Evolutionary conservation across 2,888 invertebrate genomes (phyloP).

Genomic region (Torymus tubicola): DNA sequence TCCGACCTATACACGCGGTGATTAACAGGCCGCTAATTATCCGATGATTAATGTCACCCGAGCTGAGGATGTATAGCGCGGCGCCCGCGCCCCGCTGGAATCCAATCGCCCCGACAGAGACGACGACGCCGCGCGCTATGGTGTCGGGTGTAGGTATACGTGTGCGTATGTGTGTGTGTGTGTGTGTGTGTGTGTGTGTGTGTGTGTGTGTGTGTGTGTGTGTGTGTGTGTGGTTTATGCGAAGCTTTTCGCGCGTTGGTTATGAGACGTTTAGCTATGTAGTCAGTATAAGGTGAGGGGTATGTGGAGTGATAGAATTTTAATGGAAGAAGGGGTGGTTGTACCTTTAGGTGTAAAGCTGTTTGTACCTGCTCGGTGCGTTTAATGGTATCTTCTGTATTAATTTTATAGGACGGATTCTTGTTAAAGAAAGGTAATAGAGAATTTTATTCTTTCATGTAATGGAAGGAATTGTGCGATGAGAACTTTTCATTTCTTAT

Average conservation of each 20-base stretch:
- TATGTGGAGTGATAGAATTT: too few relatives aligned
- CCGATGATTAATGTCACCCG: conserved; percentile 41
- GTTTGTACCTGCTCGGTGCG: too few relatives aligned
- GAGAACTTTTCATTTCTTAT: too few relatives aligned
- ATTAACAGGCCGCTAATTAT: conserved; percentile 47
- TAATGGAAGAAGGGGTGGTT: too few relatives aligned
- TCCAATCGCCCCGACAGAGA: conserved; percentile 11
- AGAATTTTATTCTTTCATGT: too few relatives aligned
- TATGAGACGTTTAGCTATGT: too few relatives aligned
- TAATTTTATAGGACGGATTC: too few relatives aligned
- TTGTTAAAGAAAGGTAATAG: too few relatives aligned
- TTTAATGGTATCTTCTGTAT: too few relatives aligned
- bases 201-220: background rate
- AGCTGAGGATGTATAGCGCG: background rate
- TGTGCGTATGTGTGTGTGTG: background rate
- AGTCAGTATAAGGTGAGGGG: too few relatives aligned
- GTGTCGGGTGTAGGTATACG: background rate
- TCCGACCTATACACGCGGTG: background rate
- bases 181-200: background rate
- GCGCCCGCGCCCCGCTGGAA: background rate
- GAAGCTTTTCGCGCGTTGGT: background rate
- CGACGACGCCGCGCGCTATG: background rate
- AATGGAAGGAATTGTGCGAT: too few relatives aligned
- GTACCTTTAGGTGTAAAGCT: too few relatives aligned
- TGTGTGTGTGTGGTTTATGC: background rate